Evolutionary conservation across 2,888 invertebrate species (phyloP), one percentile per base, ranked within the genome.

Genomic region (Gortyna flavago): DNA sequence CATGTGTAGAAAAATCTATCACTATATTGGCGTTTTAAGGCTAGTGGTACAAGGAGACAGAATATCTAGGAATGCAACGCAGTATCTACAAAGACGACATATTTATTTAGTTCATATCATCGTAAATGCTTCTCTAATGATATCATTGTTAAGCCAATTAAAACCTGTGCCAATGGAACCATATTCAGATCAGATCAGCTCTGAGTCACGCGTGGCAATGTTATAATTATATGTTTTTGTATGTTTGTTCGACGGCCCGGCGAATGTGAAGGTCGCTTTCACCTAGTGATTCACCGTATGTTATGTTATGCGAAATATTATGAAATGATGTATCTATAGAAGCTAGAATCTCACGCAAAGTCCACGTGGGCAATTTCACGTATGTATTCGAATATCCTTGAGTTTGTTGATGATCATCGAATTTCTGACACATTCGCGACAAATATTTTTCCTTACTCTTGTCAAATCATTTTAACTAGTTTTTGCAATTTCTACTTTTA

Each of bases 251-350:
- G 87, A 79, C 74, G 79, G 86, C 87, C 82, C 82, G 84, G 87
- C 79, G 88, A 89, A 89, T 90, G 90, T 91, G 93, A 94, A 94
- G 95, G 95, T 93, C 94, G 88, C 95, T 95, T 95, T 95, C 69
- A 59, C 69, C 86, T 59, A 79, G 79, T 93, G 94, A 94, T 78
- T 94, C 94, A 94, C 80, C 72, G 77, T 72, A 75, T 72, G 81
- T 81, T 83, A 78, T 81, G 81, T 62, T 79, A 67, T 70, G 72
- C 69, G 81, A 85, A 88, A 89, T 83, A 66, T 89, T 90, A 90
- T 87, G 91, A 86, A 86, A 88, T 72, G 41, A 74, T 76, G 41
- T 81, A 32, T n/a, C 7, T 61, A 61, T 57, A 72, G 67, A 62
- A 35, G 54, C 38, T 76, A 61, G 62, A 41, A 35, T 18, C 0